A percentile compares a stretch with the other conserved stretches of the same genome.
Evolutionary conservation across 2,113 vertebrate genomes (phyloP).

Genomic region (Steatornis caripensis): DNA sequence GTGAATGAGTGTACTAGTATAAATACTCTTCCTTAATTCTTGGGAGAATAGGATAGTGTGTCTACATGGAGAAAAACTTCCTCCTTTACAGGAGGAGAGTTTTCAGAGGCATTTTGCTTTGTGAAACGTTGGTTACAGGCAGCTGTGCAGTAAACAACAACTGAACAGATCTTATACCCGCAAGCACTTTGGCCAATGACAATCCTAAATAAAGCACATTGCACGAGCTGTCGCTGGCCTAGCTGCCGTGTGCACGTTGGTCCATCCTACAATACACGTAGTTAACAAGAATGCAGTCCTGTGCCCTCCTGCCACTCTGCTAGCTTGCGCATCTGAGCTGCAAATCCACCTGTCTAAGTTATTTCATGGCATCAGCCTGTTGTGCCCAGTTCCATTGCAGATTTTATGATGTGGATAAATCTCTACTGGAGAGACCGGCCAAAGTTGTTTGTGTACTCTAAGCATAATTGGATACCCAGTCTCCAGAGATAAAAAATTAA

Average conservation of each 20-base stretch:
- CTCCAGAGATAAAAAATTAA: conserved; percentile 66
- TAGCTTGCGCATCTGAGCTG: neutral
- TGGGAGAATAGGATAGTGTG: conserved; percentile 26
- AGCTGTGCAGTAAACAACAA: neutral
- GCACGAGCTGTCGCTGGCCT: neutral
- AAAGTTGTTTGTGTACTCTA: conserved; percentile 49
- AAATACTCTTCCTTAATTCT: conserved; percentile 40
- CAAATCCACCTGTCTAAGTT: neutral
- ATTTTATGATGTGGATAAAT: conserved; percentile 47
- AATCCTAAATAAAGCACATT: neutral
- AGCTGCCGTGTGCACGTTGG: neutral
- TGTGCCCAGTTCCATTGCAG: neutral
- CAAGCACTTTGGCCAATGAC: neutral
- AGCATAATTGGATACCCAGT: conserved; percentile 57
- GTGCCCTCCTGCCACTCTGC: neutral
- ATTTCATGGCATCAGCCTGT: neutral
- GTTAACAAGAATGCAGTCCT: neutral
- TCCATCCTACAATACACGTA: neutral
- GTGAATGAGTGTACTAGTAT: conserved; percentile 2
- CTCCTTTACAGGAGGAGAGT: neutral
- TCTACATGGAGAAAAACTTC: conserved; percentile 5
- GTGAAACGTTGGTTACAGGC: neutral
- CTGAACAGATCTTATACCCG: neutral
- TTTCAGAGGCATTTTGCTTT: neutral
- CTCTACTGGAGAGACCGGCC: conserved; percentile 30